Conservation (phyloP, 2,797 vertebrate species). For the Bufotes viridis region DNA sequence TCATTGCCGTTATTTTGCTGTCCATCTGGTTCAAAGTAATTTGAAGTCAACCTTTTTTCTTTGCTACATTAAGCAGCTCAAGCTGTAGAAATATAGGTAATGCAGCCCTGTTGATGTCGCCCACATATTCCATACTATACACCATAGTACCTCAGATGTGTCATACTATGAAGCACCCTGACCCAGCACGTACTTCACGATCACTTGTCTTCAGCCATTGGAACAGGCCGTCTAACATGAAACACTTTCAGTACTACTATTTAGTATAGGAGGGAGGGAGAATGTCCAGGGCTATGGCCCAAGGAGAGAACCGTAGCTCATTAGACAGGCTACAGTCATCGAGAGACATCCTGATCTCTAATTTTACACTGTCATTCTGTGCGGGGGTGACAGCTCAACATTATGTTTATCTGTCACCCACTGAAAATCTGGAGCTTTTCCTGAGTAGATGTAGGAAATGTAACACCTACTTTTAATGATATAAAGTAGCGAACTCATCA, state of each 20-base stretch:
- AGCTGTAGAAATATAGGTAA: not conserved
- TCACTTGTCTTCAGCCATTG: not conserved
- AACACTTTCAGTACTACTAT: not conserved
- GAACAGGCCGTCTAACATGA: not conserved
- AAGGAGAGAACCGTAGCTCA: not conserved
- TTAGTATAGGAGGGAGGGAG: not conserved
- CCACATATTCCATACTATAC: not conserved
- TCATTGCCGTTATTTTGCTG: conserved; percentile 23
- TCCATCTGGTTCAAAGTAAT: conserved; percentile 17
- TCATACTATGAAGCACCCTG: not conserved
- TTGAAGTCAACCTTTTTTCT: conserved; percentile 32
- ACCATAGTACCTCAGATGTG: not conserved
- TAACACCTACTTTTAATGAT: not conserved
- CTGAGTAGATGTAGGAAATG: not conserved
- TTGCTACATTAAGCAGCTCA: conserved; percentile 14
- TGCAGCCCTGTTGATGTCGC: too few relatives aligned
- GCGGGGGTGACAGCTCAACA: not conserved
- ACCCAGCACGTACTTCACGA: not conserved
- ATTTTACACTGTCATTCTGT: not conserved
- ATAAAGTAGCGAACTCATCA: not conserved
- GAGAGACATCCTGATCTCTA: not conserved
- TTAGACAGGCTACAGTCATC: not conserved
- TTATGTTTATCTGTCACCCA: not conserved
- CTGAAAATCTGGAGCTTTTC: not conserved
- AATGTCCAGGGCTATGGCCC: not conserved